phyloP scores from a whole-genome alignment of 2,797 vertebrate genomes.

The Clarias fuscus region DNA sequence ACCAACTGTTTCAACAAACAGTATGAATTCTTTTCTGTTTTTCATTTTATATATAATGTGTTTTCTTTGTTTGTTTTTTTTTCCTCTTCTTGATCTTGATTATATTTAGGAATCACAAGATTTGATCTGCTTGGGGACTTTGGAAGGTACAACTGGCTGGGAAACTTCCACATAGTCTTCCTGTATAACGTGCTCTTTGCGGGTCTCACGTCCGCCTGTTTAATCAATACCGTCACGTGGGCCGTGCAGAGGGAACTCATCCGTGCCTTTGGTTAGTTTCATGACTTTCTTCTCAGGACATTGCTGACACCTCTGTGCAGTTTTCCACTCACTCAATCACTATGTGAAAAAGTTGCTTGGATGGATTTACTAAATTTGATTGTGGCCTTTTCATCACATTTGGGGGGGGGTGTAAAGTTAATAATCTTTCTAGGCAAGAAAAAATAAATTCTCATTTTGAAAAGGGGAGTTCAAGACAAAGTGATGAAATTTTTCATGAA shows the following conservation, averaged over 20 bases:
- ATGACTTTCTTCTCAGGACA: constrained; percentile 3
- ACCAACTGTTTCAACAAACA: background rate
- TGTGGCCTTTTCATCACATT: background rate
- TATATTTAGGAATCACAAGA: constrained; percentile 85
- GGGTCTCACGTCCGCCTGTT: constrained; percentile 89
- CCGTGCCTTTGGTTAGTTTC: constrained; percentile 87
- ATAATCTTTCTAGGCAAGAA: too few relatives aligned
- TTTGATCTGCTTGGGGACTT: constrained; percentile 97
- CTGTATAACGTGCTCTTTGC: constrained; percentile 95
- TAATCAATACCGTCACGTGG: constrained; percentile 92
- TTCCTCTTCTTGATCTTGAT: background rate
- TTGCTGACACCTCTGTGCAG: background rate
- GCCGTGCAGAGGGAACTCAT: constrained; percentile 91
- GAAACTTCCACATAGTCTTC: constrained; percentile 93
- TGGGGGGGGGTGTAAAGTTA: too few relatives aligned
- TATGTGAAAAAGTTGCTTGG: background rate
- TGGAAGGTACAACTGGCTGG: constrained; percentile 94
- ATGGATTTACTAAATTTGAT: background rate
- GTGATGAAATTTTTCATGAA: too few relatives aligned
- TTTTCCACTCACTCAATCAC: background rate
- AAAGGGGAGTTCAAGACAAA: too few relatives aligned
- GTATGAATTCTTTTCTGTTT: background rate
- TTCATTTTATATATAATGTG: background rate
- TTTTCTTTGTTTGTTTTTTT: background rate
- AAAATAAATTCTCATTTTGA: too few relatives aligned